Base-by-base conservation (phyloP, 2,113 vertebrate species). In the Alectura lathami region DNA sequence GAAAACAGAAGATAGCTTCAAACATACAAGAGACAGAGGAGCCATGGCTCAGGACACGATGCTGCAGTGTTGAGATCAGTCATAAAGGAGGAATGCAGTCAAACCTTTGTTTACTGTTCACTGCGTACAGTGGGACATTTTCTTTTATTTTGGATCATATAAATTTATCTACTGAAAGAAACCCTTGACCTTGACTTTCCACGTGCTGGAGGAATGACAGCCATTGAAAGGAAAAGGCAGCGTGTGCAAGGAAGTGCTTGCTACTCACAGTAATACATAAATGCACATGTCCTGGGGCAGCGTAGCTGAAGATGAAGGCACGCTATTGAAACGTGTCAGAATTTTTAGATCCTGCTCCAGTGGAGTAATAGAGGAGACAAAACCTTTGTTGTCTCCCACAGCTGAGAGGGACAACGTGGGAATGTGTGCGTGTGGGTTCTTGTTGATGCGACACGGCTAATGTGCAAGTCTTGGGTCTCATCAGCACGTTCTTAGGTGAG, bases 31-130 rank as follows among this genome's bases (percentile, higher is more conserved):
- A 68, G n/a, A n/a, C 34, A 67, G 0, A 3, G 72, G 27, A 63
- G 72, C 40, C 20, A 1, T 0, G 30, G 72, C 86, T 68, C 0
- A 0, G 74, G 75, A 40, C 4, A n/a, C 0, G 0, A 26, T 0
- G 0, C 88, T 79, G 75, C 75, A 50, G 64, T 51, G 29, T 24
- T 73, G 47, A 45, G 48, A 50, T 2, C n/a, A 36, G 47, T 22
- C 23, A 34, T 1, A 38, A 60, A 40, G n/a, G 86, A 24, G 54
- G 53, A 73, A 88, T 1, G 14, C 43, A 73, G 80, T 8, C 36
- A 73, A 56, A 40, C 22, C 17, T 54, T 14, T 23, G 47, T 15
- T 30, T 29, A 24, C 57, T 18, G 1, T 24, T 54, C 1, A 0
- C 32, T 57, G 3, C 0, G 8, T 9, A 40, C 48, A 34, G 38